A percentile compares a stretch with the other conserved stretches of the same genome.
These are phyloP conservation scores for Microtus richardsoni DNA, from an alignment of 2,113 vertebrate species.

Conservation along the genomic window DNA sequence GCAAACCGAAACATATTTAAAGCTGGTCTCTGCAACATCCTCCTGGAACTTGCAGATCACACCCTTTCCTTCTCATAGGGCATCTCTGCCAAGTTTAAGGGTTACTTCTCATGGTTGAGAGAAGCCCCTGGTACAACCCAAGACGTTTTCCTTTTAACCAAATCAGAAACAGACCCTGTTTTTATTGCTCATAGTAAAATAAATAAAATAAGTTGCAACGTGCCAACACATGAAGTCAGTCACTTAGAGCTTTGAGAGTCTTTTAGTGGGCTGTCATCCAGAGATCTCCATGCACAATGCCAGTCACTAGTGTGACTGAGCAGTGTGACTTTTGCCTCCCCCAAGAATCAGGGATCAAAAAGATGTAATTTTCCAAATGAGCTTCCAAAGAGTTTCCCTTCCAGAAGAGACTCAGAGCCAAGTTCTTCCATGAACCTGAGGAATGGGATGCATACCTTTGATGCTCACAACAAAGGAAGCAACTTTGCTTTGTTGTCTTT, in stretches of 20 bases:
- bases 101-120: conserved; percentile 53
- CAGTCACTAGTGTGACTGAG: background rate
- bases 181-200: conserved; percentile 33
- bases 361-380: conserved; percentile 41
- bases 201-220: conserved; percentile 29
- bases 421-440: conserved; percentile 51
- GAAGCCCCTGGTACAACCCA: conserved; percentile 20
- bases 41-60: conserved; percentile 9
- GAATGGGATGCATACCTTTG: conserved; percentile 3
- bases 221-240: conserved; percentile 1
- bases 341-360: background rate
- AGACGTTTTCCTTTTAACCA: conserved; percentile 19
- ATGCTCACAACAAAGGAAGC: conserved; percentile 53
- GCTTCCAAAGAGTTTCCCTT: conserved; percentile 62
- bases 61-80: conserved; percentile 13
- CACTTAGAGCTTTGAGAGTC: background rate
- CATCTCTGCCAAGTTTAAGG: conserved; percentile 39
- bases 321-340: background rate
- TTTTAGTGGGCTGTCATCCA: background rate
- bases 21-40: background rate
- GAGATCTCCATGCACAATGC: background rate
- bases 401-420: conserved; percentile 39
- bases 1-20: conserved; percentile 60
- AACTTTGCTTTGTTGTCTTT: conserved; percentile 60
- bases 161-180: conserved; percentile 46